These are phyloP conservation scores for Cyclargus thomasi DNA, from an alignment of 1,140 invertebrate species.

Conservation along the genomic window DNA sequence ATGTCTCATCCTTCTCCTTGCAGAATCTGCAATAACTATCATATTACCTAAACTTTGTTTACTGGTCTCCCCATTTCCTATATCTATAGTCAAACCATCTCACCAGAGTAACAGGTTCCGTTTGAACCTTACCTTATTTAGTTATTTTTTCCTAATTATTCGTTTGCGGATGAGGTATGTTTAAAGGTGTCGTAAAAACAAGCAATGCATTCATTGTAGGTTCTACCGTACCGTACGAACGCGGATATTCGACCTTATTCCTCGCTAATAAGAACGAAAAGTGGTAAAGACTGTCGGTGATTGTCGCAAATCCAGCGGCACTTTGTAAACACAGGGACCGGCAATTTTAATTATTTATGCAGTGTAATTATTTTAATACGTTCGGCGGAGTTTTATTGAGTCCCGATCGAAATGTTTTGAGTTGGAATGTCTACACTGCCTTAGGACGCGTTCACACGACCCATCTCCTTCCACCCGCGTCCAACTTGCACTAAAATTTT, in stretches of 20 bases:
- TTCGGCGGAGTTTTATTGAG: not conserved
- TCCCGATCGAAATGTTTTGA: not conserved
- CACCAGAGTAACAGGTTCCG: slow-evolving; percentile 28
- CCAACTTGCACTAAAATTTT: too few species aligned
- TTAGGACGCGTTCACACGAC: too few species aligned
- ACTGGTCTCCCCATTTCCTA: too few species aligned
- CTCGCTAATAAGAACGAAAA: not conserved
- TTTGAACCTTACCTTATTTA: slow-evolving; percentile 28
- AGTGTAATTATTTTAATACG: not conserved
- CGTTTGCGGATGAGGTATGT: slow-evolving; percentile 27
- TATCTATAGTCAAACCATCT: slow-evolving; percentile 14
- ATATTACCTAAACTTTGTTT: too few species aligned
- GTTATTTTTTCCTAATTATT: slow-evolving; percentile 33
- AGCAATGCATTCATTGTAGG: slow-evolving; percentile 15
- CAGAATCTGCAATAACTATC: too few species aligned
- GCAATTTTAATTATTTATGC: not conserved
- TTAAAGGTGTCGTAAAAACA: slow-evolving; percentile 25
- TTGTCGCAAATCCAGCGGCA: not conserved
- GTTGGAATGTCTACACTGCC: too few species aligned
- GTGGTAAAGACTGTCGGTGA: not conserved
- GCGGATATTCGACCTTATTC: not conserved
- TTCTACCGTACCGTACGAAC: not conserved
- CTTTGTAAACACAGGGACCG: not conserved
- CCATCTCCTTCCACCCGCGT: too few species aligned
- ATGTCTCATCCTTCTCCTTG: too few species aligned